These are phyloP conservation scores for Netelia melanura DNA, from an alignment of 2,888 invertebrate genomes.

Conservation along the genomic window DNA sequence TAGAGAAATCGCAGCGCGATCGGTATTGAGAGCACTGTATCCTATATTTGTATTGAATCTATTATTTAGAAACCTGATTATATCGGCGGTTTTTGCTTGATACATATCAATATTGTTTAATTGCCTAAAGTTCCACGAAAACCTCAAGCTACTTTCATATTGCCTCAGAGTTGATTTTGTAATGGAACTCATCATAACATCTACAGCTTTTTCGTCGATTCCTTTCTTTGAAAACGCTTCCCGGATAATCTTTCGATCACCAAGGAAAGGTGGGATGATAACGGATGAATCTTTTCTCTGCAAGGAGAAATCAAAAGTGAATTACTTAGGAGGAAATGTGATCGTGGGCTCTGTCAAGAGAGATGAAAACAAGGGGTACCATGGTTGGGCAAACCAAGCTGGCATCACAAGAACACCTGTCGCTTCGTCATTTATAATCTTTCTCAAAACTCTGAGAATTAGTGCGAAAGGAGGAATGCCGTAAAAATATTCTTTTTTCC, in stretches of 20 bases:
- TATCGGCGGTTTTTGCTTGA: constrained; percentile 44
- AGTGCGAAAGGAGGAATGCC: constrained; percentile 70
- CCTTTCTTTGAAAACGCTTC: constrained; percentile 37
- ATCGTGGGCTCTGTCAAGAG: too few relatives aligned
- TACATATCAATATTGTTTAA: constrained; percentile 39
- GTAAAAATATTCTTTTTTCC: constrained; percentile 68
- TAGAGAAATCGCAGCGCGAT: constrained; percentile 60
- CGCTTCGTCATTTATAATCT: constrained; percentile 66
- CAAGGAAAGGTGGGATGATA: constrained; percentile 67
- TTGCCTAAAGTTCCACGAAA: constrained; percentile 57
- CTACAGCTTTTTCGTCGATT: constrained; percentile 20
- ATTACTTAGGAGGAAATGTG: too few relatives aligned
- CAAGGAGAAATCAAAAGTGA: not conserved
- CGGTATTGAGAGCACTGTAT: constrained; percentile 56
- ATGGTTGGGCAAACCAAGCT: constrained; percentile 50
- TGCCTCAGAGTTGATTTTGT: constrained; percentile 54
- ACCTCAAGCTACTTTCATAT: constrained; percentile 53
- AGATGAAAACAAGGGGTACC: too few relatives aligned
- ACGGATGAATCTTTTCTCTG: constrained; percentile 58
- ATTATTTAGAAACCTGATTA: constrained; percentile 49
- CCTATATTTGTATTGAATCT: constrained; percentile 17
- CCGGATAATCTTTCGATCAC: constrained; percentile 66
- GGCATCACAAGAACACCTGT: constrained; percentile 67
- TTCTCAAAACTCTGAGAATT: constrained; percentile 58
- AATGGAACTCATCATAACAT: constrained; percentile 48